phyloP scores from a whole-genome alignment of 2,113 vertebrate species.

The Rhabdornis inornatus region DNA sequence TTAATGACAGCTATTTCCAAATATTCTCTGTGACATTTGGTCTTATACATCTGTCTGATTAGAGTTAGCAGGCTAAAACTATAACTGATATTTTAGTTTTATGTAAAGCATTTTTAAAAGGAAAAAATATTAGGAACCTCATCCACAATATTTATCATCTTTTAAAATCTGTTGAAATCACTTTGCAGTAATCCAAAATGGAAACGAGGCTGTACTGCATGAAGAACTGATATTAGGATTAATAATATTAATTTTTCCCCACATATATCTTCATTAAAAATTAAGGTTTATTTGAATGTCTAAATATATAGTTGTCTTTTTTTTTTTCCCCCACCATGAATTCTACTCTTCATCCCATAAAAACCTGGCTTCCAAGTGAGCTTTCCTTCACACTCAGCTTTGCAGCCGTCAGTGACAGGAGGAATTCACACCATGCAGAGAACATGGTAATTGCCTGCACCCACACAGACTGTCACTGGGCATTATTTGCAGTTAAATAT shows the following conservation, averaged over 20 bases:
- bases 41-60: neutral
- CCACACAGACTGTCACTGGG: neutral
- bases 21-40: neutral
- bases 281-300: neutral
- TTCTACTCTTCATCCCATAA: neutral
- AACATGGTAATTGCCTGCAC: neutral
- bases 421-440: neutral
- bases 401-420: neutral
- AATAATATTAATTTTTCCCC: neutral
- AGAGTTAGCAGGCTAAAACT: neutral
- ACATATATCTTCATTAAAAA: neutral
- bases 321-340: fast-evolving
- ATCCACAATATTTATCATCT: neutral
- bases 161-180: neutral
- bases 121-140: neutral
- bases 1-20: neutral
- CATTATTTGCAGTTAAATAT: neutral
- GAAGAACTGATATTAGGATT: neutral
- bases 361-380: neutral
- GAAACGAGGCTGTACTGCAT: neutral
- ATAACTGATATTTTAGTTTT: neutral
- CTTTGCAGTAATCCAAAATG: neutral
- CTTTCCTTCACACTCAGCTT: neutral
- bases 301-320: neutral
- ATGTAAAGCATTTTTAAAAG: neutral